A percentile compares a stretch with the other conserved stretches of the same genome.
These are phyloP conservation scores for Cuculus canorus DNA, from an alignment of 2,797 vertebrate species.

Conservation along the genomic window DNA sequence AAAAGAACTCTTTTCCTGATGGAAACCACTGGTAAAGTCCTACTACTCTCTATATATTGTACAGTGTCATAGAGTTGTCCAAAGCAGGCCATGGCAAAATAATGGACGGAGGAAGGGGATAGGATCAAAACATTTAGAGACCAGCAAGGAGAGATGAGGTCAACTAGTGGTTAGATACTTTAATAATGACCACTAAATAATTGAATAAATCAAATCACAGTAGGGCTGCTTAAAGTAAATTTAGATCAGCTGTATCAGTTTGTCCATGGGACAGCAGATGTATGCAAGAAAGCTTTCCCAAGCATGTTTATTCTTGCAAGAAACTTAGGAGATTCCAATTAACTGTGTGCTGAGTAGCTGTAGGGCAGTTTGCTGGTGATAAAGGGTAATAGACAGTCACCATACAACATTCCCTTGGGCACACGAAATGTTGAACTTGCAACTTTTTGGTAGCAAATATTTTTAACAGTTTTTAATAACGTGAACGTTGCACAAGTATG, in stretches of 20 bases:
- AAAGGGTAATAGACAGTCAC: background rate
- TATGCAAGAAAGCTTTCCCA: background rate
- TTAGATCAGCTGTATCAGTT: background rate
- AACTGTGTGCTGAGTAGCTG: background rate
- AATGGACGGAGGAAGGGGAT: background rate
- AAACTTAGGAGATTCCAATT: background rate
- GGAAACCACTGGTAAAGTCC: background rate
- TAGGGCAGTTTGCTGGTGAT: background rate
- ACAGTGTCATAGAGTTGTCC: background rate
- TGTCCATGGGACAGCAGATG: background rate
- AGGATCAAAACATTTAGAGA: background rate
- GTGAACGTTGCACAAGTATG: background rate
- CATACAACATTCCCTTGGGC: background rate
- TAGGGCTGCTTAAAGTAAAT: background rate
- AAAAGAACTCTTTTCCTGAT: background rate
- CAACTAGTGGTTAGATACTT: background rate
- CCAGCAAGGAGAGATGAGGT: background rate
- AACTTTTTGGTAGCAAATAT: background rate
- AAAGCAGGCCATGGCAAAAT: background rate
- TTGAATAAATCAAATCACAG: background rate
- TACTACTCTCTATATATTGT: background rate
- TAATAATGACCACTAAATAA: background rate
- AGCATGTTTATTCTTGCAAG: background rate
- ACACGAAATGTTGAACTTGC: background rate
- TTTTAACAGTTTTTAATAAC: background rate